Conservation (phyloP, 2,797 vertebrate species). For the Galagoides demidoff region DNA sequence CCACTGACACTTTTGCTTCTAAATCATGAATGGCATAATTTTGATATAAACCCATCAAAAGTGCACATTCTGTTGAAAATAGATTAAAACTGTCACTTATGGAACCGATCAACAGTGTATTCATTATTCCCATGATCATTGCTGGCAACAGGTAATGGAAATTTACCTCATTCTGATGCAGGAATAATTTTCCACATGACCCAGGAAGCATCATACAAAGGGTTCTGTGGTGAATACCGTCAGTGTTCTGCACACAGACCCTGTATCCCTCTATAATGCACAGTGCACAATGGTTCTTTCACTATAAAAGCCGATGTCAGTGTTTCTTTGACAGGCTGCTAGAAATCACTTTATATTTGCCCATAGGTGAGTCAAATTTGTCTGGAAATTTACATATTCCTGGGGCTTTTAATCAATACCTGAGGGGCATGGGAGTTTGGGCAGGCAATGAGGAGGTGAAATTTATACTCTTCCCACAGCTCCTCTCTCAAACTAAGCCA, state of each 20-base stretch:
- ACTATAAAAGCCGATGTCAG: constrained; percentile 29
- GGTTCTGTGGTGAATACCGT: neutral
- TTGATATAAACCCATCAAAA: neutral
- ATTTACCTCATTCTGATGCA: constrained; percentile 2
- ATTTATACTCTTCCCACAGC: neutral
- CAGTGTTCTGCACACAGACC: neutral
- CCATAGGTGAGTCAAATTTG: neutral
- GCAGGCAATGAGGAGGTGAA: neutral
- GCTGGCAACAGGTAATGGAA: constrained; percentile 16
- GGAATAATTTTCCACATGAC: constrained; percentile 32
- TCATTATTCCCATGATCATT: neutral
- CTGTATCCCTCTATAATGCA: constrained; percentile 6
- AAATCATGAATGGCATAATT: constrained; percentile 34
- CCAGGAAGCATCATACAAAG: neutral
- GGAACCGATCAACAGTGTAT: neutral
- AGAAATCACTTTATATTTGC: constrained; percentile 46
- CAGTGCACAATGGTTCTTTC: neutral
- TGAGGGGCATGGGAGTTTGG: neutral
- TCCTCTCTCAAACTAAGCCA: neutral
- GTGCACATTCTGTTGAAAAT: neutral
- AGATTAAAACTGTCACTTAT: neutral
- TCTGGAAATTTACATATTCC: constrained; percentile 22
- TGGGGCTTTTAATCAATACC: constrained; percentile 1
- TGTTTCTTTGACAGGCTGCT: constrained; percentile 28
- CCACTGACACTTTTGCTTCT: neutral